Evolutionary conservation across 2,113 vertebrate genomes (phyloP).

Genomic region (Thunnus thynnus): DNA sequence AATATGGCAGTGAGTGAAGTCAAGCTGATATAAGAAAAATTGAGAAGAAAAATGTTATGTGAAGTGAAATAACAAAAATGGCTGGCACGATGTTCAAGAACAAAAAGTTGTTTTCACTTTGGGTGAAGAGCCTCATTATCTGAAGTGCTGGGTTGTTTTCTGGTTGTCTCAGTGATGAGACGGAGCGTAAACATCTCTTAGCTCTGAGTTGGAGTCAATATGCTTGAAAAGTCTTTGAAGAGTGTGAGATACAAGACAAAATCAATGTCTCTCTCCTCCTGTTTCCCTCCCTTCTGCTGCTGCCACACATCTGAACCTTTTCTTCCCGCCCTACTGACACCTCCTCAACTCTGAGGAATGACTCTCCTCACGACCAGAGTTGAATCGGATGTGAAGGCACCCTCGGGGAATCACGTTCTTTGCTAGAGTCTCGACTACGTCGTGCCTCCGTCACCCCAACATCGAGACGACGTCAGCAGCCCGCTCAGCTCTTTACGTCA

Average conservation of each 20-base stretch:
- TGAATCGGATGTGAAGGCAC: constrained; percentile 40
- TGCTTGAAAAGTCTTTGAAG: constrained; percentile 57
- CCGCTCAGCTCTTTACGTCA: not conserved
- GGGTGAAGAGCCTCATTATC: constrained; percentile 26
- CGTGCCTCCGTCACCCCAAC: constrained; percentile 16
- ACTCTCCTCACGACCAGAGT: constrained; percentile 7
- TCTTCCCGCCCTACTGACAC: constrained; percentile 4
- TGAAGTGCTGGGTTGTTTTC: constrained; percentile 9
- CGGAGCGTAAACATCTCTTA: constrained; percentile 22
- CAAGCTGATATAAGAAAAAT: not conserved
- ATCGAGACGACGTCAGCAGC: constrained; percentile 47
- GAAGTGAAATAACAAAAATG: not conserved
- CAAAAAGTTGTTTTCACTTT: constrained; percentile 3
- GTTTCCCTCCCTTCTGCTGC: not conserved
- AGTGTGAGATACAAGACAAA: constrained; percentile 56
- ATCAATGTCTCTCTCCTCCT: constrained; percentile 41
- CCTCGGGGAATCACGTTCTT: not conserved
- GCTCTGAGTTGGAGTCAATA: constrained; percentile 33
- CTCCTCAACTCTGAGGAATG: constrained; percentile 1
- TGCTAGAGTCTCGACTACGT: constrained; percentile 23
- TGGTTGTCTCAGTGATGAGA: constrained; percentile 15
- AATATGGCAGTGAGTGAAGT: not conserved
- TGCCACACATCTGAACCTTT: constrained; percentile 26
- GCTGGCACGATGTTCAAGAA: not conserved
- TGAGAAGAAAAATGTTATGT: not conserved